Evolutionary conservation across 2,888 invertebrate species (phyloP).

Genomic region (Ceriagrion tenellum): DNA sequence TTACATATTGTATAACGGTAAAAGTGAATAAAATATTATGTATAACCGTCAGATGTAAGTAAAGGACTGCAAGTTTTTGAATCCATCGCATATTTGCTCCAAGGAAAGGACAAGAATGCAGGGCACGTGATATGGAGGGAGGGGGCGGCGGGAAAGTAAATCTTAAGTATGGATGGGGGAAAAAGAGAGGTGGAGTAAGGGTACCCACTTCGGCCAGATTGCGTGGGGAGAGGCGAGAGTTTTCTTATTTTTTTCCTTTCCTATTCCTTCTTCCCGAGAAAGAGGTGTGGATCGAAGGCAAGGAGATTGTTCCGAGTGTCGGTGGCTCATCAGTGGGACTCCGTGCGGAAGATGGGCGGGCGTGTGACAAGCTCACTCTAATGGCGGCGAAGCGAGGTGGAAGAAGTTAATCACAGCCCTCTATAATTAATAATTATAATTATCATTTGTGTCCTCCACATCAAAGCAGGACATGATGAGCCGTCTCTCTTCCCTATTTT

Average conservation of each 20-base stretch:
- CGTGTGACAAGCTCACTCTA: not conserved
- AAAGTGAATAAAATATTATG: too few relatives aligned
- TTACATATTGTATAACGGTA: too few relatives aligned
- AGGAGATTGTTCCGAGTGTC: constrained; percentile 8
- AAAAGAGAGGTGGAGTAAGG: not conserved
- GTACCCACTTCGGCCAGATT: not conserved
- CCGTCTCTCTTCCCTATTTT: too few relatives aligned
- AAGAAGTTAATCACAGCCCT: not conserved
- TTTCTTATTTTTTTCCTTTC: not conserved
- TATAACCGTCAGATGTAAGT: too few relatives aligned
- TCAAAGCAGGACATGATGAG: too few relatives aligned
- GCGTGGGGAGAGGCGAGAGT: not conserved
- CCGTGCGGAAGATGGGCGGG: not conserved
- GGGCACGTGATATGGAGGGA: not conserved
- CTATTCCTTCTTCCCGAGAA: not conserved
- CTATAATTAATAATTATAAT: not conserved
- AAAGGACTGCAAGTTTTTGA: not conserved
- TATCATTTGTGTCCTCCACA: too few relatives aligned
- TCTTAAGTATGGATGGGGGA: not conserved
- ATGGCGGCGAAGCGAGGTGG: not conserved
- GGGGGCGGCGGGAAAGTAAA: not conserved
- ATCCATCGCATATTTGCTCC: too few relatives aligned
- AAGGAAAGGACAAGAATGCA: not conserved
- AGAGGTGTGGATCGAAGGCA: not conserved
- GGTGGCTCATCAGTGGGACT: not conserved